Percentiles rank a stretch among this genome's conserved stretches.
phyloP scores from a whole-genome alignment of 2,113 vertebrate genomes.

The Ammodytes marinus region DNA sequence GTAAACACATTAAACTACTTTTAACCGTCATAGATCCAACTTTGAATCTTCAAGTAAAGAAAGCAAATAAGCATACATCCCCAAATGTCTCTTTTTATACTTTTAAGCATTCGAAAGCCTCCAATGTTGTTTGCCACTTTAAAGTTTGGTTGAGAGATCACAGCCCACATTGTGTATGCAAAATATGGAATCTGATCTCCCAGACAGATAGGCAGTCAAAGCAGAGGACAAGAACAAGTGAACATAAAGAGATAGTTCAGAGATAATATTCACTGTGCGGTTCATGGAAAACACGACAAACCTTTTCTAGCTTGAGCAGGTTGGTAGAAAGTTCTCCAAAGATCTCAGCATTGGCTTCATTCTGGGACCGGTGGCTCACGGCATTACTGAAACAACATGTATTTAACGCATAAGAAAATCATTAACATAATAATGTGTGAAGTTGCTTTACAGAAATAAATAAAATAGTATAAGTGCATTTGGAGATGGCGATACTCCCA shows the following conservation, averaged over 20 bases:
- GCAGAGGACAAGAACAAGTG: not conserved
- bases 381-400: conserved; percentile 60
- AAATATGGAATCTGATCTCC: not conserved
- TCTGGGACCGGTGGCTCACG: conserved; percentile 55
- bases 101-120: too few relatives aligned
- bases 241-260: not conserved
- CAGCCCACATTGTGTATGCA: too few relatives aligned
- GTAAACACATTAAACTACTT: too few relatives aligned
- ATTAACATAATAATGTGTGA: not conserved
- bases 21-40: too few relatives aligned
- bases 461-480: not conserved
- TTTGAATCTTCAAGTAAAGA: too few relatives aligned
- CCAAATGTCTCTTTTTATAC: too few relatives aligned
- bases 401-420: not conserved
- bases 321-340: conserved; percentile 78
- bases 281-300: conserved; percentile 29
- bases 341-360: conserved; percentile 74
- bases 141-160: too few relatives aligned
- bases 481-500: too few relatives aligned
- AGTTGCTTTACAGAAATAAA: not conserved
- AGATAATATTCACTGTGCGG: not conserved
- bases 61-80: too few relatives aligned
- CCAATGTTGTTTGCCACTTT: too few relatives aligned
- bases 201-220: too few relatives aligned
- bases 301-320: conserved; percentile 81